phyloP scores from a whole-genome alignment of 1,140 invertebrate species.

The Drosophila nigromelanica region DNA sequence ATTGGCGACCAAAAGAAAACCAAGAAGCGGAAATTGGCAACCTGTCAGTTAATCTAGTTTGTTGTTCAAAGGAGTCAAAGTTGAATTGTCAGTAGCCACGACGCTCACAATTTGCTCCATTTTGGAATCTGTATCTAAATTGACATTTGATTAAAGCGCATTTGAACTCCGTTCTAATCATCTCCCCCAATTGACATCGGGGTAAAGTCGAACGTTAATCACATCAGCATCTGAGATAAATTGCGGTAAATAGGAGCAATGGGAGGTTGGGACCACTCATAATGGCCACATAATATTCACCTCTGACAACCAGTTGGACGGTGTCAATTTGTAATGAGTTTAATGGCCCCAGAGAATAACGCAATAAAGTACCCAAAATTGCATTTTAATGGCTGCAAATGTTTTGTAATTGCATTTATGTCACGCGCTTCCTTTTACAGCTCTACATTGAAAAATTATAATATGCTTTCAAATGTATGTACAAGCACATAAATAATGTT shows the following conservation, averaged over 20 bases:
- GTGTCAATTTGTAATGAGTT: slow-evolving; percentile 70
- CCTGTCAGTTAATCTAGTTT: slow-evolving; percentile 6
- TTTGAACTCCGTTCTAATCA: not conserved
- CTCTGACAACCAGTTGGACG: slow-evolving; percentile 13
- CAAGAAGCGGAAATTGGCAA: slow-evolving; percentile 5
- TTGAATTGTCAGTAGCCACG: slow-evolving; percentile 4
- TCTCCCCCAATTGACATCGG: not conserved
- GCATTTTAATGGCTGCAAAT: slow-evolving; percentile 73
- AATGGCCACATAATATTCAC: slow-evolving; percentile 9
- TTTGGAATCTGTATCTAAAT: slow-evolving; percentile 57
- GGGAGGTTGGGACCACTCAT: slow-evolving; percentile 9
- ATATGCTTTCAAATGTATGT: slow-evolving; percentile 1
- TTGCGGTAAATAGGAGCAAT: slow-evolving; percentile 28
- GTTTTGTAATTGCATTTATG: slow-evolving; percentile 73
- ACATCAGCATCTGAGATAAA: slow-evolving; percentile 50
- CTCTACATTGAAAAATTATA: slow-evolving; percentile 20
- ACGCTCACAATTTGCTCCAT: slow-evolving; percentile 45
- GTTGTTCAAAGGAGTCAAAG: slow-evolving; percentile 8
- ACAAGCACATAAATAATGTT: slow-evolving; percentile 6
- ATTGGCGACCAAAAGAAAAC: not conserved
- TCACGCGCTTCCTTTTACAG: slow-evolving; percentile 26
- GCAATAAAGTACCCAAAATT: slow-evolving; percentile 62
- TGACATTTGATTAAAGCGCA: slow-evolving; percentile 74
- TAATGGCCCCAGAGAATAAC: slow-evolving; percentile 59
- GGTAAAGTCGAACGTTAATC: slow-evolving; percentile 55